Base-by-base conservation (phyloP, 2,888 invertebrate genomes). In the Hybos culiciformis region DNA sequence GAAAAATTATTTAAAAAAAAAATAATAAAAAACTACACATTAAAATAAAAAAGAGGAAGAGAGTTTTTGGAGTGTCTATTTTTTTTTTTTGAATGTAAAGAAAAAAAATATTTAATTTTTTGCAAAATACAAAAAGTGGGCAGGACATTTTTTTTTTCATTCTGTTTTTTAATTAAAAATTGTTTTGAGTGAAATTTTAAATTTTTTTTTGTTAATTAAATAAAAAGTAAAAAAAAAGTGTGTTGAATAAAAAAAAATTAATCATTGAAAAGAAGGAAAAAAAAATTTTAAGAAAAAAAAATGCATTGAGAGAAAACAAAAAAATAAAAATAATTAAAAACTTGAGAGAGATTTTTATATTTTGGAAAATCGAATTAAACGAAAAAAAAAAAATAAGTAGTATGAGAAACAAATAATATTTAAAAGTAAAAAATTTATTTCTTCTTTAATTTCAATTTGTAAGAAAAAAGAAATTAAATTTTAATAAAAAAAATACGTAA, bases 141-240 rank as follows among this genome's bases (percentile, higher is more conserved):
- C 45, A 46, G 45, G 45, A 46, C 45, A 40, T 41, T 46, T 44
- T 31, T 31, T 14, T 7, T 14, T n/a, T n/a, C n/a, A n/a, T n/a
- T n/a, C n/a, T n/a, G 15, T 32, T 17, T 17, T 17, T 32, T 32
- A 32, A 14, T 32, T 32, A 17, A 32, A 15, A 32, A 32, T 17
- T 17, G 9, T 4, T 17, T 17, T 32, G 32, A 29, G n/a, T 29
- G 5, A 29, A 29, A 29, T 29, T n/a, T 5, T 29, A 29, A 23
- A n/a, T 29, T 29, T 29, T 26, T 26, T 26, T 26, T 26, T 26
- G 26, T 26, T 20, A 19, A 20, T 36, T 32, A 32, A 32, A 32
- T 32, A 17, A 17, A 17, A 17, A 32, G 14, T 8, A 32, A 14
- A 17, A 17, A 17, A 31, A 31, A 3, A 31, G 12, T 17, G 15